Percentiles rank a stretch among this genome's conserved stretches.
These are phyloP conservation scores for Chaetodon trifascialis DNA, from an alignment of 2,113 vertebrate genomes.

Conservation along the genomic window DNA sequence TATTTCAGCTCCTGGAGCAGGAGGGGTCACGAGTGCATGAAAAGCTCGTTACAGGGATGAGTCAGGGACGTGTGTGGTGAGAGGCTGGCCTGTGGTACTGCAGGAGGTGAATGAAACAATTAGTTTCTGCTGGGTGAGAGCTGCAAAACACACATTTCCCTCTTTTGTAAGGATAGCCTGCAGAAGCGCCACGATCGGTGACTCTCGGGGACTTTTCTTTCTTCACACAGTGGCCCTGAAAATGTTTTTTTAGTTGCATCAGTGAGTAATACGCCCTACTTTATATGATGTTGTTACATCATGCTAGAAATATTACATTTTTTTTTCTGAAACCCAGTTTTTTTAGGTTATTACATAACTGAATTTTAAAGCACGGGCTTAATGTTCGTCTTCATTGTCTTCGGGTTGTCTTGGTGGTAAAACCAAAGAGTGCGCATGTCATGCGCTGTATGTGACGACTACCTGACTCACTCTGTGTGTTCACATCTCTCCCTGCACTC, in stretches of 20 bases:
- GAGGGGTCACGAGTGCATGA: conserved; percentile 66
- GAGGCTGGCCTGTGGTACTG: conserved; percentile 51
- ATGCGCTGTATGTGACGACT: not conserved
- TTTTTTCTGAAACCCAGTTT: conserved; percentile 52
- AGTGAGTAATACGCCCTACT: conserved; percentile 71
- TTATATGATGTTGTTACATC: conserved; percentile 75
- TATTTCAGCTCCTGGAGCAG: conserved; percentile 56
- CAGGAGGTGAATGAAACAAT: conserved; percentile 69
- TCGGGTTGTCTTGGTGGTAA: conserved; percentile 24
- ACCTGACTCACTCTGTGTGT: not conserved
- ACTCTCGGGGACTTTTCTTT: conserved; percentile 61
- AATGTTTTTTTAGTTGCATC: conserved; percentile 73
- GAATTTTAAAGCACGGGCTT: conserved; percentile 52
- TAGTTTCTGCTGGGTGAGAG: conserved; percentile 60
- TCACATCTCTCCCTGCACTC: not conserved
- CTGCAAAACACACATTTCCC: conserved; percentile 64
- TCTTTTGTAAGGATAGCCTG: conserved; percentile 67
- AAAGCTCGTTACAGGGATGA: conserved; percentile 59
- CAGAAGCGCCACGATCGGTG: conserved; percentile 64
- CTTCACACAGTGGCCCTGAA: conserved; percentile 59
- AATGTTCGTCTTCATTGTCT: conserved; percentile 46
- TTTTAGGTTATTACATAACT: conserved; percentile 61
- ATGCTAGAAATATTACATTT: conserved; percentile 68
- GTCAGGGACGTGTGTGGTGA: conserved; percentile 50
- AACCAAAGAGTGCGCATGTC: conserved; percentile 6